Conservation (phyloP, 2,797 vertebrate species). For the Chelon auratus region DNA sequence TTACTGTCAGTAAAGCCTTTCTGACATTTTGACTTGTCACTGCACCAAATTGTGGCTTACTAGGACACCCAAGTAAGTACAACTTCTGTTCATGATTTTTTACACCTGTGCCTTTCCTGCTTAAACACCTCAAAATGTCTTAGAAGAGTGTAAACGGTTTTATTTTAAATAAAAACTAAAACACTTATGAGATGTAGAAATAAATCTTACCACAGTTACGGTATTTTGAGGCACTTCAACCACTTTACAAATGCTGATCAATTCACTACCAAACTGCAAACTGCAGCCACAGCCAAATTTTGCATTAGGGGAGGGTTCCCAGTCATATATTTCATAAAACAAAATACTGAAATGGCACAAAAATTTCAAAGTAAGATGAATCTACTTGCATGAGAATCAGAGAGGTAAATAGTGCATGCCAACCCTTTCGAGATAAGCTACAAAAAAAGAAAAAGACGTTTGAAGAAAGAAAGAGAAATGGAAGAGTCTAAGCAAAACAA, state of each 20-base stretch:
- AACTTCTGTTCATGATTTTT: too few species aligned
- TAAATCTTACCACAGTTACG: too few species aligned
- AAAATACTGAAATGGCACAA: constrained; percentile 25
- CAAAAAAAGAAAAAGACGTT: constrained; percentile 49
- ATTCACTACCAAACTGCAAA: constrained; percentile 11
- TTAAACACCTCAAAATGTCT: not conserved
- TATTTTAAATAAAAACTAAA: too few species aligned
- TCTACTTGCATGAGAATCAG: constrained; percentile 85
- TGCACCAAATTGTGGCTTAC: not conserved
- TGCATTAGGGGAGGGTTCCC: constrained; percentile 40
- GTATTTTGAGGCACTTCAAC: too few species aligned
- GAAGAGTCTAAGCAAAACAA: constrained; percentile 42
- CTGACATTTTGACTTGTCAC: not conserved
- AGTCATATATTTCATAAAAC: constrained; percentile 58
- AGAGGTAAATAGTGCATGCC: constrained; percentile 85
- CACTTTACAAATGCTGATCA: too few species aligned
- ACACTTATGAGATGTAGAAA: too few species aligned
- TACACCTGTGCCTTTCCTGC: not conserved
- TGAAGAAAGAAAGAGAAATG: constrained; percentile 46
- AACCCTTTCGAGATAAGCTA: constrained; percentile 82
- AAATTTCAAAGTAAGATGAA: constrained; percentile 19
- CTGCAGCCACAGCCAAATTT: constrained; percentile 1
- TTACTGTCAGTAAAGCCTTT: not conserved
- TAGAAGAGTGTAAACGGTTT: not conserved
- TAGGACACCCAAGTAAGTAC: too few species aligned